Conservation (phyloP, 2,888 invertebrate species). For the Chymomyza amoena region DNA sequence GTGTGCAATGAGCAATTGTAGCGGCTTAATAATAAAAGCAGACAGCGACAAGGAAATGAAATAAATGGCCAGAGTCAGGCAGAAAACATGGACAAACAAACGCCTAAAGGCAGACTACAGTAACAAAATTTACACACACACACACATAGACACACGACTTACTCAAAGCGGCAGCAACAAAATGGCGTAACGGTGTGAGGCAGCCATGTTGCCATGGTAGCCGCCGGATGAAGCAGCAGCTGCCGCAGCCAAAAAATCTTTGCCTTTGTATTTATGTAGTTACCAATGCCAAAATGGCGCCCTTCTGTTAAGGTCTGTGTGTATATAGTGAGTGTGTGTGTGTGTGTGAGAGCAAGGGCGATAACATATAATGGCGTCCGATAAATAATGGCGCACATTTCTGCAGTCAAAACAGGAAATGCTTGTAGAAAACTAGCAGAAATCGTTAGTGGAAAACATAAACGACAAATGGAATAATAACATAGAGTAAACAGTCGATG, state of each 20-base stretch:
- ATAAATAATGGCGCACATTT: slow-evolving; percentile 64
- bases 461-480: slow-evolving; percentile 58
- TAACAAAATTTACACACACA: slow-evolving; percentile 17
- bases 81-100: slow-evolving; percentile 14
- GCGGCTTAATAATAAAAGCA: slow-evolving; percentile 32
- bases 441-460: slow-evolving; percentile 6
- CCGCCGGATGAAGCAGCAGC: slow-evolving; percentile 30
- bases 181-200: background rate
- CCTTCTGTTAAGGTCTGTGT: background rate
- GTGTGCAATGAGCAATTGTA: slow-evolving; percentile 27
- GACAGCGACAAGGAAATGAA: slow-evolving; percentile 30
- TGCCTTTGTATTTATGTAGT: slow-evolving; percentile 34
- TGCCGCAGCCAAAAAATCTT: slow-evolving; percentile 32
- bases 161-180: background rate
- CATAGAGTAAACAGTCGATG: slow-evolving; percentile 44
- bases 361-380: slow-evolving; percentile 57
- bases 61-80: slow-evolving; percentile 37
- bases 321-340: background rate
- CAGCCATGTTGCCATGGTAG: slow-evolving; percentile 57
- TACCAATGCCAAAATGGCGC: slow-evolving; percentile 37
- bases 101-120: slow-evolving; percentile 32
- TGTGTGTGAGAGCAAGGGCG: slow-evolving; percentile 25
- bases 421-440: slow-evolving; percentile 48
- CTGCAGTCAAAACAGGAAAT: slow-evolving; percentile 70
- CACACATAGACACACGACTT: background rate